Conservation (phyloP, 2,888 invertebrate genomes). For the Hydraecia micacea region DNA sequence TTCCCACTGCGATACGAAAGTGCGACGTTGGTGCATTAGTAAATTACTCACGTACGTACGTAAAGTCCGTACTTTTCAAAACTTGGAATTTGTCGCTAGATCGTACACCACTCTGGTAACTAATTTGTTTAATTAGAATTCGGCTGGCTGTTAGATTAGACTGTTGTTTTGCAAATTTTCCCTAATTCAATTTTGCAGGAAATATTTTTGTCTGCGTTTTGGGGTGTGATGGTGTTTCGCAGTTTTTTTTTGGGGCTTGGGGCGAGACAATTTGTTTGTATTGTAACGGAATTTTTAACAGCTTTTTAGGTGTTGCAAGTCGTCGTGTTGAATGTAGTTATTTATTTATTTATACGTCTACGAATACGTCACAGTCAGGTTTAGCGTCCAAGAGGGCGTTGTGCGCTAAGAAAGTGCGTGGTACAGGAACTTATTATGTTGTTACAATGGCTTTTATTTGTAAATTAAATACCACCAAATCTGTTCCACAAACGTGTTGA, state of each 20-base stretch:
- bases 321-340: not conserved
- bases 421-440: not conserved
- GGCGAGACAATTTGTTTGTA: not conserved
- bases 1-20: constrained; percentile 78
- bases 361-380: not conserved
- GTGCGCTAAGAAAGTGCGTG: not conserved
- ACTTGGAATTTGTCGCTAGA: constrained; percentile 86
- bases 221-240: constrained; percentile 22
- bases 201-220: constrained; percentile 46
- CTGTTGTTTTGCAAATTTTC: constrained; percentile 63
- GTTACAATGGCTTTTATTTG: too few species aligned
- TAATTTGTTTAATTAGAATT: constrained; percentile 86
- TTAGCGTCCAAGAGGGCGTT: not conserved
- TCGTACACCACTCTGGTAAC: constrained; percentile 82
- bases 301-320: too few species aligned
- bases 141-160: constrained; percentile 58
- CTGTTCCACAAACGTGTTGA: not conserved
- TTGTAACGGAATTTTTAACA: not conserved
- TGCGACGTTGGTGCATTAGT: constrained; percentile 86
- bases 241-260: constrained; percentile 18
- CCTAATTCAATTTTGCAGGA: constrained; percentile 55
- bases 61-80: constrained; percentile 82
- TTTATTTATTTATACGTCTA: not conserved
- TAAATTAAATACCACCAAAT: not conserved
- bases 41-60: constrained; percentile 89